A percentile compares a stretch with the other conserved stretches of the same genome.
phyloP scores from a whole-genome alignment of 1,140 invertebrate species.

The Vanessa tameamea region DNA sequence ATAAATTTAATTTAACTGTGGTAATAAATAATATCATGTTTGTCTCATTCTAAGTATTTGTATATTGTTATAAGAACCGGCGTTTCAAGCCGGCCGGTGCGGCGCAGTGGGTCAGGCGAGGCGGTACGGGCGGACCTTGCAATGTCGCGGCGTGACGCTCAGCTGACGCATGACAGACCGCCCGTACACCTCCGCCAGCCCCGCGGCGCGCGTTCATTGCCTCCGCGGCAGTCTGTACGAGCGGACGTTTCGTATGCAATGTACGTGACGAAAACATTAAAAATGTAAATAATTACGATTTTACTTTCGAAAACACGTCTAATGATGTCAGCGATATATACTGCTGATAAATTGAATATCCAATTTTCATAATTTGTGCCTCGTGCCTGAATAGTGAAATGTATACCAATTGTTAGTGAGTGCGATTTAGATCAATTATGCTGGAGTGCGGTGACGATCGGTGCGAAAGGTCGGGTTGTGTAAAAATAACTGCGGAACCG shows the following conservation, averaged over 20 bases:
- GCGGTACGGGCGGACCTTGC: slow-evolving; percentile 79
- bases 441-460: slow-evolving; percentile 75
- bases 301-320: slow-evolving; percentile 37
- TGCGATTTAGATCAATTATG: slow-evolving; percentile 65
- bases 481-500: slow-evolving; percentile 81
- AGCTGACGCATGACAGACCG: slow-evolving; percentile 71
- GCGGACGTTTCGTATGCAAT: slow-evolving; percentile 60
- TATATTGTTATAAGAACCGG: slow-evolving; percentile 26
- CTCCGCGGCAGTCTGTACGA: slow-evolving; percentile 65
- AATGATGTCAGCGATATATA: background rate
- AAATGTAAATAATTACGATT: slow-evolving; percentile 36
- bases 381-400: slow-evolving; percentile 34
- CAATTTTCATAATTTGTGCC: slow-evolving; percentile 9
- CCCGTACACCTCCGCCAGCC: slow-evolving; percentile 58
- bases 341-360: slow-evolving; percentile 16
- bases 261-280: slow-evolving; percentile 15
- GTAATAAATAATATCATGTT: background rate
- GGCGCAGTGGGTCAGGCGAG: slow-evolving; percentile 73
- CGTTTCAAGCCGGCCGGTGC: slow-evolving; percentile 43
- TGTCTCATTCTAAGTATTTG: background rate
- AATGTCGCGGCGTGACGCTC: slow-evolving; percentile 80
- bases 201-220: slow-evolving; percentile 72
- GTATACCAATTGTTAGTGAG: slow-evolving; percentile 51
- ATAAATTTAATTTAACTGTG: background rate
- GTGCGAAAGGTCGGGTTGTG: slow-evolving; percentile 80